Percentiles rank a stretch among this genome's conserved stretches.
Evolutionary conservation across 2,797 vertebrate genomes (phyloP).

Genomic region (Ctenopoma multispine): DNA sequence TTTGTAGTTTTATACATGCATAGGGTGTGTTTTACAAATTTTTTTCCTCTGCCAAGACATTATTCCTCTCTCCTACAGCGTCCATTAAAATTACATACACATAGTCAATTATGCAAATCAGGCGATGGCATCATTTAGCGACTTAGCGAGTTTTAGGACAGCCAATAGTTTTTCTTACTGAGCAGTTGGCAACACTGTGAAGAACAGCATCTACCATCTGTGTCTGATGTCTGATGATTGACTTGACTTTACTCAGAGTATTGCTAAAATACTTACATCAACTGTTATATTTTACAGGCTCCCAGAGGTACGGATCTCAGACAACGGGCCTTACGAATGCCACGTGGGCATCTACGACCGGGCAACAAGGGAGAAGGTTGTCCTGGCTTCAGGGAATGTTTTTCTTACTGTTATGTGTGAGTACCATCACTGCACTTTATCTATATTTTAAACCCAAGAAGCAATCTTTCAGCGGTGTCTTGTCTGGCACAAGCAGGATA

Average conservation of each 20-base stretch:
- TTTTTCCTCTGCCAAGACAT: no score
- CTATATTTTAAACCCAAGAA: constrained; percentile 6
- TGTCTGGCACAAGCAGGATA: background rate
- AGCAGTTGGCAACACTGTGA: no score
- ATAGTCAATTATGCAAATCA: no score
- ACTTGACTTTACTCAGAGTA: background rate
- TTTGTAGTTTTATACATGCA: no score
- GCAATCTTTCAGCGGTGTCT: background rate
- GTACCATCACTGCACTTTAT: constrained; percentile 60
- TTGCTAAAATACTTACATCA: background rate
- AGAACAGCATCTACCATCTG: no score
- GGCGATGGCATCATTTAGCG: no score
- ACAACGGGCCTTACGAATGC: constrained; percentile 97
- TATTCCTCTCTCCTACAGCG: no score
- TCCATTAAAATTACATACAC: no score
- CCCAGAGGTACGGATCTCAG: constrained; percentile 95
- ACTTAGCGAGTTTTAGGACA: no score
- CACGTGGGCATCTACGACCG: constrained; percentile 98
- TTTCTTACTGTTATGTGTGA: constrained; percentile 98
- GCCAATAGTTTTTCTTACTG: no score
- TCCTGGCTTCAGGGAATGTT: constrained; percentile 94
- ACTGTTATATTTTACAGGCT: constrained; percentile 82
- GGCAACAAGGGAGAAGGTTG: constrained; percentile 95
- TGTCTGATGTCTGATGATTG: no score
- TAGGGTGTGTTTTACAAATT: no score